Evolutionary conservation across 2,888 invertebrate genomes (phyloP), one percentile per base, ranked within the genome.

Genomic region (Ormyrus nitidulus): DNA sequence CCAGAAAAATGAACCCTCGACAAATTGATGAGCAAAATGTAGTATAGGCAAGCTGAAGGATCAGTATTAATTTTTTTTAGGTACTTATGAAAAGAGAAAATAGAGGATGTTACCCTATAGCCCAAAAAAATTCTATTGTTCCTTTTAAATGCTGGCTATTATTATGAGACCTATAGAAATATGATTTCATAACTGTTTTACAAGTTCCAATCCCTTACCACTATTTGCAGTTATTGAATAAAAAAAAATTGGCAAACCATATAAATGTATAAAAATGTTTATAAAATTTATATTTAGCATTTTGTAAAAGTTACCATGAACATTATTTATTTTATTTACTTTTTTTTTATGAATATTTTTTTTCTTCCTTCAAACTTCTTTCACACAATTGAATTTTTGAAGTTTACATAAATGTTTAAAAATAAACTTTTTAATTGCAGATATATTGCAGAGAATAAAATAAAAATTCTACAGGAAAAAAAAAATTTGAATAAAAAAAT

Each of bases 141-240:
- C 81, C 81, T 81, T 59, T 69, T 77, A 76, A 82, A 83, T 79
- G 69, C 48, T 65, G 54, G 51, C 84, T 78, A 84, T 88, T 87
- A 85, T 87, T 84, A 78, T 48, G 9, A 11, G 72, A 61, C 64
- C 85, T 80, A 86, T 86, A 86, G 87, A 88, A 88, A 86, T 87
- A 86, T 87, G 84, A 84, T 86, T 85, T 85, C 83, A 83, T 84
- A 86, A 83, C 80, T 56, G 44, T 46, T 51, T 48, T 73, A 54
- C 51, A 65, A 58, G 13, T 19, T 10, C 53, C 62, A 34, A 34
- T 34, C 34, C 4, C 34, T 34, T 34, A 34, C 34, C 34, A 34
- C 34, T 34, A 34, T 34, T 34, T 34, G 34, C 34, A 34, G 34
- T 34, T 34, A 34, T 34, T 34, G 34, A 34, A 34, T 34, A 4